Conservation (phyloP, 2,888 invertebrate species). For the Mythimna ferrago region DNA sequence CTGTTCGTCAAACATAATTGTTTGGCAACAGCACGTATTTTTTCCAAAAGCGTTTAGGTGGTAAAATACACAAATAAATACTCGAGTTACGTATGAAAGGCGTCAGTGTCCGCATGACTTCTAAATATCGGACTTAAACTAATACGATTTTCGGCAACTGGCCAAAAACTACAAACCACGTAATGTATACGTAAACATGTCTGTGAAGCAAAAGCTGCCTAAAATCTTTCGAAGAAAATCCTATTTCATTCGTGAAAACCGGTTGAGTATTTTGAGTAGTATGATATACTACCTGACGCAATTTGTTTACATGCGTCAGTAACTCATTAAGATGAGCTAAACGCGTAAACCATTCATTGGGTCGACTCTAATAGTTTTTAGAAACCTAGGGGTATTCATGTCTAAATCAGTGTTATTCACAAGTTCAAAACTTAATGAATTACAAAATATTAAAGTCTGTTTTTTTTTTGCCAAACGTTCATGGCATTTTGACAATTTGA, state of each 20-base stretch:
- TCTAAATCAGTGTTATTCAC: not conserved
- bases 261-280: constrained; percentile 22
- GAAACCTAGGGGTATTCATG: not conserved
- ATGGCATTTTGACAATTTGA: not conserved
- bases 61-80: constrained; percentile 43
- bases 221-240: constrained; percentile 10
- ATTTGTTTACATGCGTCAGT: constrained; percentile 30
- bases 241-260: constrained; percentile 16
- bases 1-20: constrained; percentile 46
- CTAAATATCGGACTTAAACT: constrained; percentile 39
- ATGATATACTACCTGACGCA: constrained; percentile 8
- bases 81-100: constrained; percentile 42
- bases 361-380: constrained; percentile 4
- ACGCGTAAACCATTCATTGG: constrained; percentile 16
- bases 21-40: constrained; percentile 12
- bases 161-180: constrained; percentile 49
- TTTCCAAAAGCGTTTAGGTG: constrained; percentile 9
- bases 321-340: constrained; percentile 29
- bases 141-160: constrained; percentile 50
- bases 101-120: constrained; percentile 48
- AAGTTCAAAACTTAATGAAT: too few species aligned
- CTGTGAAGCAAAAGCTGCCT: constrained; percentile 39
- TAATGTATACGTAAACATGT: constrained; percentile 29
- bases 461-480: too few species aligned
- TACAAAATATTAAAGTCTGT: too few species aligned